These are phyloP conservation scores for Amorpha juglandis DNA, from an alignment of 2,888 invertebrate species.

Conservation along the genomic window DNA sequence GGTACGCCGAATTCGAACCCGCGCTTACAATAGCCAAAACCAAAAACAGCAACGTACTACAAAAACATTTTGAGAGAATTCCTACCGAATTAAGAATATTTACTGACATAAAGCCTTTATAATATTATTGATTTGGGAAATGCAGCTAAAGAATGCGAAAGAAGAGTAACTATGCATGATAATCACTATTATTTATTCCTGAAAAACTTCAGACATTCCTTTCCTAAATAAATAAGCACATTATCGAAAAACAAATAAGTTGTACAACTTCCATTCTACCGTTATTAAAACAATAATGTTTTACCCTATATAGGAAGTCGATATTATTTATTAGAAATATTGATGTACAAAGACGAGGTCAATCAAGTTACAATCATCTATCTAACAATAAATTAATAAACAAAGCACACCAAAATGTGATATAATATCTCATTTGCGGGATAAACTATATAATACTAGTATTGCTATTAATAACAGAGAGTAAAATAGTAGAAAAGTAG, in stretches of 20 bases:
- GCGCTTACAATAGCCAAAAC: too few species aligned
- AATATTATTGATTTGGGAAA: neutral
- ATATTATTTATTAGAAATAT: slow-evolving; percentile 12
- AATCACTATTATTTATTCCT: too few species aligned
- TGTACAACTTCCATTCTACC: too few species aligned
- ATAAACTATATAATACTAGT: slow-evolving; percentile 8
- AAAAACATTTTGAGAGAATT: neutral
- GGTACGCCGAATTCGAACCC: too few species aligned
- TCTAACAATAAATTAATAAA: neutral
- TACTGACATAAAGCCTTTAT: neutral
- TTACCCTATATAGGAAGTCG: too few species aligned
- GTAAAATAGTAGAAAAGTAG: neutral
- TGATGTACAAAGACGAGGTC: slow-evolving; percentile 7
- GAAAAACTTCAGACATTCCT: too few species aligned
- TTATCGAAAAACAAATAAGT: too few species aligned
- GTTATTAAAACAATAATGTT: too few species aligned
- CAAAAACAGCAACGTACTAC: too few species aligned
- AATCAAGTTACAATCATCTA: slow-evolving; percentile 3
- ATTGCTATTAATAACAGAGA: neutral
- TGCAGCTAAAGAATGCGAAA: neutral
- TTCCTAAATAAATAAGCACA: too few species aligned
- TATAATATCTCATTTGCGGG: neutral
- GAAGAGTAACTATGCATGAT: too few species aligned
- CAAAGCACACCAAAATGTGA: neutral
- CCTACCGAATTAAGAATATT: neutral